Evolutionary conservation across 2,797 vertebrate genomes (phyloP).

Genomic region (Pangasius sanitwongsei): DNA sequence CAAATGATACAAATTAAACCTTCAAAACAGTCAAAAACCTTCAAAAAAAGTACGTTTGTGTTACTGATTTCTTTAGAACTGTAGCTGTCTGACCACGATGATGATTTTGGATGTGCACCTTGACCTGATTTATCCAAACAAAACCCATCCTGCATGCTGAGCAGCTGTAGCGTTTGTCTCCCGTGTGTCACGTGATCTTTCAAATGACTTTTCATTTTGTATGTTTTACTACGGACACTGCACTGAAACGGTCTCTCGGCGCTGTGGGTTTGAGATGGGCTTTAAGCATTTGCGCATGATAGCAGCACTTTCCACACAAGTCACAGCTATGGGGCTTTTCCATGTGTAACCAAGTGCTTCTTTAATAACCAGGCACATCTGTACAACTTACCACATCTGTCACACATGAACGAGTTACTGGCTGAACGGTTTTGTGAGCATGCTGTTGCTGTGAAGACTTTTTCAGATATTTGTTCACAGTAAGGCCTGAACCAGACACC

Average conservation of each 20-base stretch:
- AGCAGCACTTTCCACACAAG: slow-evolving; percentile 1
- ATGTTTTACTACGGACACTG: background rate
- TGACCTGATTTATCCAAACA: slow-evolving; percentile 44
- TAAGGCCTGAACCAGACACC: background rate
- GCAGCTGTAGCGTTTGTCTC: slow-evolving; percentile 43
- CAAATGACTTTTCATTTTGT: slow-evolving; percentile 21
- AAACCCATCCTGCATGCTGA: slow-evolving; percentile 30
- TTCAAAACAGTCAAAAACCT: no score
- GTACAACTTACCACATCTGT: no score
- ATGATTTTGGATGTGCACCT: slow-evolving; percentile 38
- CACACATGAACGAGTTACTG: no score
- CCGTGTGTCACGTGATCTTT: slow-evolving; percentile 34
- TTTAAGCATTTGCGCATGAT: background rate
- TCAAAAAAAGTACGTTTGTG: no score
- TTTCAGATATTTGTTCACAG: background rate
- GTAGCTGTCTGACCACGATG: background rate
- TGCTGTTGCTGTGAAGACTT: background rate
- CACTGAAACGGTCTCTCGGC: slow-evolving; percentile 20
- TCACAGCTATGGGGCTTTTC: background rate
- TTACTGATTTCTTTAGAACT: background rate
- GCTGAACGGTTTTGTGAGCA: no score
- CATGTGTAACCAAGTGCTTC: background rate
- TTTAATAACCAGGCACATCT: background rate
- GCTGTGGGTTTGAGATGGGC: slow-evolving; percentile 8
- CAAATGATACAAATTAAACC: no score